A percentile compares a stretch with the other conserved stretches of the same genome.
These are phyloP conservation scores for Todus mexicanus DNA, from an alignment of 2,797 vertebrate genomes.

Conservation along the genomic window DNA sequence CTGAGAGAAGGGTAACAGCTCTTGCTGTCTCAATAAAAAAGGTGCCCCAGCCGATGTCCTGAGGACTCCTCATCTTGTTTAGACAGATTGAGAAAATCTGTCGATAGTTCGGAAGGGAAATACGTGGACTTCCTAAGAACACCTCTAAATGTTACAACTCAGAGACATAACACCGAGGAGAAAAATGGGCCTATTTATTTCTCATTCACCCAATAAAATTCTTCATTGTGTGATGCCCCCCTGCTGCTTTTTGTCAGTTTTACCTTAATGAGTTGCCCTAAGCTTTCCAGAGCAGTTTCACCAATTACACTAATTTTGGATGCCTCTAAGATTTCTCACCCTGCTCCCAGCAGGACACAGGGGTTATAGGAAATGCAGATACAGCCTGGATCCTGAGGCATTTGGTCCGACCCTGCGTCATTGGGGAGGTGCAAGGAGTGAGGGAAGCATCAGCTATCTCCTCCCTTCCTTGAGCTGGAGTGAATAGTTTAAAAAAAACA, in stretches of 20 bases:
- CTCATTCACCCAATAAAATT: neutral
- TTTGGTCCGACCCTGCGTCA: neutral
- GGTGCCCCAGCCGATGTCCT: neutral
- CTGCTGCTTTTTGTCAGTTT: constrained; percentile 32
- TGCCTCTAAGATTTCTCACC: neutral
- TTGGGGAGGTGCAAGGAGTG: neutral
- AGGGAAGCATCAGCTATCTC: neutral
- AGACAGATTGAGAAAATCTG: neutral
- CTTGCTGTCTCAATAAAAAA: neutral
- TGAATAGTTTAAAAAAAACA: neutral
- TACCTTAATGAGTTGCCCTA: neutral
- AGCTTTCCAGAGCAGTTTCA: neutral
- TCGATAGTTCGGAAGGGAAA: neutral
- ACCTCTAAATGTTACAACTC: neutral
- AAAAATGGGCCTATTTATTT: neutral
- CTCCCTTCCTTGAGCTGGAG: neutral
- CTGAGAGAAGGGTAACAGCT: neutral
- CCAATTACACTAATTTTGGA: neutral
- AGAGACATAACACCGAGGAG: neutral
- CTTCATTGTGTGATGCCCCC: neutral
- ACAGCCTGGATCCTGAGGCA: neutral
- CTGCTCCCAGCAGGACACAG: neutral
- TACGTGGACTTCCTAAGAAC: neutral
- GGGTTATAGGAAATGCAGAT: neutral
- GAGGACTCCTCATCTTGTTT: neutral